phyloP scores from a whole-genome alignment of 1,140 invertebrate genomes.

The Trypoxylus dichotomus region DNA sequence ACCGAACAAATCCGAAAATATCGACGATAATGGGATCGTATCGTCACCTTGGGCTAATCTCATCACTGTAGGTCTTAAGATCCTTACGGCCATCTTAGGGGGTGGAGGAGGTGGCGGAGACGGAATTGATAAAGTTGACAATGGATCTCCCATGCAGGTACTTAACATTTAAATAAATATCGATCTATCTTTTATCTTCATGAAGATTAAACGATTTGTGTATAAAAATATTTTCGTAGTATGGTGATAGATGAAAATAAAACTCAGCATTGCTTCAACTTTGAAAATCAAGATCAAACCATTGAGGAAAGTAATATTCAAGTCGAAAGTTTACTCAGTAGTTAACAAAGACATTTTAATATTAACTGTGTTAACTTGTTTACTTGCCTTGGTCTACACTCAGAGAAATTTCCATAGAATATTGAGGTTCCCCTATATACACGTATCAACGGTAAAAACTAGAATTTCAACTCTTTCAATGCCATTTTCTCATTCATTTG shows the following conservation, averaged over 20 bases:
- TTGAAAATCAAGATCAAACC: neutral
- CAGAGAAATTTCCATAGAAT: too few species aligned
- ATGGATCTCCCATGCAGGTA: constrained; percentile 84
- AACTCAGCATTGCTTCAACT: neutral
- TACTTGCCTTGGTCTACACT: too few species aligned
- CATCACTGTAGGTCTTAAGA: constrained; percentile 76
- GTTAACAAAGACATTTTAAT: neutral
- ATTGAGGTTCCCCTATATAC: too few species aligned
- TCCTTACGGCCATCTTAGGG: constrained; percentile 79
- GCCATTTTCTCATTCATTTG: too few species aligned
- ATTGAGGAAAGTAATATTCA: neutral
- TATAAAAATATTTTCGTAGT: too few species aligned
- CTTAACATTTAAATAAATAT: constrained; percentile 16
- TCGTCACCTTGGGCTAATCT: constrained; percentile 84
- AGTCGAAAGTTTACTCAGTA: neutral
- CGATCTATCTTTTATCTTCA: neutral
- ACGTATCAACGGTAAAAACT: too few species aligned
- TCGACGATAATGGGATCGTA: constrained; percentile 66
- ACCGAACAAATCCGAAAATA: constrained; percentile 79
- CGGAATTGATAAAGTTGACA: constrained; percentile 87
- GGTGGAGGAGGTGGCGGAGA: constrained; percentile 68
- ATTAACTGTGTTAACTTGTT: too few species aligned
- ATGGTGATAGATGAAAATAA: too few species aligned
- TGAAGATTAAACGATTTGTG: neutral
- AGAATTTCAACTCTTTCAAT: too few species aligned